Conservation (phyloP, 2,888 invertebrate genomes). For the Bellardia bayeri region DNA sequence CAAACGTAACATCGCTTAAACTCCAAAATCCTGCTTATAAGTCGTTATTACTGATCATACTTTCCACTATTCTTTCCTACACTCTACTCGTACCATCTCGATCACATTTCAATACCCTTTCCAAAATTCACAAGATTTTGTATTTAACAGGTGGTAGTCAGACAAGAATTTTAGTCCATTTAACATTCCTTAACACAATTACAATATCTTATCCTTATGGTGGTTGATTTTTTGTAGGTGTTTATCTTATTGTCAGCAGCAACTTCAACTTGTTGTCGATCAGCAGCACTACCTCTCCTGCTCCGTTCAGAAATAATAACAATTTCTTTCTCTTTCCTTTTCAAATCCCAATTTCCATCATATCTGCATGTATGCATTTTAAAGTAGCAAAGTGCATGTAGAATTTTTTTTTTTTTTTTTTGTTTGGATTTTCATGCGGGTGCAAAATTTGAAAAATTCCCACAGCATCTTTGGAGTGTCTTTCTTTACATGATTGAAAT, state of each 20-base stretch:
- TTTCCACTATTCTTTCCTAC: background rate
- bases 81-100: background rate
- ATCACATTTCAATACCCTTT: slow-evolving; percentile 22
- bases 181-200: slow-evolving; percentile 9
- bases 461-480: slow-evolving; percentile 53
- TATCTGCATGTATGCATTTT: slow-evolving; percentile 68
- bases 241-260: slow-evolving; percentile 66
- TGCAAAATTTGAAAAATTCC: slow-evolving; percentile 67
- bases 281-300: slow-evolving; percentile 16
- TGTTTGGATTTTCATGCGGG: slow-evolving; percentile 50
- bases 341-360: slow-evolving; percentile 61
- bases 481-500: slow-evolving; percentile 57
- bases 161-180: slow-evolving; percentile 44
- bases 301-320: background rate
- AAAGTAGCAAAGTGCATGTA: slow-evolving; percentile 47
- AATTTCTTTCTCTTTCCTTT: background rate
- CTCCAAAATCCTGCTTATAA: background rate
- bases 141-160: slow-evolving; percentile 65
- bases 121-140: slow-evolving; percentile 15
- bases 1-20: too few relatives aligned
- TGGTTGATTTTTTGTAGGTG: slow-evolving; percentile 70
- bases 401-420: background rate
- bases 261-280: slow-evolving; percentile 72
- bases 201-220: slow-evolving; percentile 47
- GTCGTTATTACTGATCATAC: slow-evolving; percentile 10